Conservation (phyloP, 2,888 invertebrate genomes). For the Drosophila emarginata region DNA sequence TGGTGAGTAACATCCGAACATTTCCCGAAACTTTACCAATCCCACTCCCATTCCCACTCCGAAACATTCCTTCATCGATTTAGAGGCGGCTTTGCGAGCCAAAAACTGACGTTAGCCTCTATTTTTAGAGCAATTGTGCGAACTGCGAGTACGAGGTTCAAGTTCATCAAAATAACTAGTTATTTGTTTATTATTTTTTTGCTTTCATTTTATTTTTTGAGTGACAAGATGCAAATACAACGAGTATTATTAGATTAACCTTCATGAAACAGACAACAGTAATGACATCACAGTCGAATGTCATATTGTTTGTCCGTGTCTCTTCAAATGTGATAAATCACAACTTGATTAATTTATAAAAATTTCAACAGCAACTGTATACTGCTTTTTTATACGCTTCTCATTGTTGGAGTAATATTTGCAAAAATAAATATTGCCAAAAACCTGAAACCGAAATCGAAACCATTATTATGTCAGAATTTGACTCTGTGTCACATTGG, state of each 20-base stretch:
- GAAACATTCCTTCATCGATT: conserved; percentile 17
- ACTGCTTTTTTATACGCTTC: conserved; percentile 48
- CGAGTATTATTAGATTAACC: conserved; percentile 73
- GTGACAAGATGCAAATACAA: conserved; percentile 34
- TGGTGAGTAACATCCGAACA: conserved; percentile 79
- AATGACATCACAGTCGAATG: conserved; percentile 67
- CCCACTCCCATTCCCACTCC: background rate
- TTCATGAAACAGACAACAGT: conserved; percentile 52
- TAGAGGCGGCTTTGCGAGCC: conserved; percentile 4
- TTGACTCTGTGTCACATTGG: conserved; percentile 28
- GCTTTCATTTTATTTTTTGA: conserved; percentile 63
- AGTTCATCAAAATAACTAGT: conserved; percentile 46
- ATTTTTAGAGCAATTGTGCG: conserved; percentile 41
- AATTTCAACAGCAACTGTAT: conserved; percentile 28
- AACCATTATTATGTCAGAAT: conserved; percentile 35
- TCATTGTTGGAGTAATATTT: conserved; percentile 12
- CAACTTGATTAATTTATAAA: conserved; percentile 71
- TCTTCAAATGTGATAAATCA: conserved; percentile 72
- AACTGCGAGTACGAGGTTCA: conserved; percentile 52
- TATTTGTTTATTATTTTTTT: conserved; percentile 22
- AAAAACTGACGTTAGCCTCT: conserved; percentile 50
- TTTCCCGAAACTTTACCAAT: background rate
- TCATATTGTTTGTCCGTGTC: conserved; percentile 40
- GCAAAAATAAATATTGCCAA: conserved; percentile 39
- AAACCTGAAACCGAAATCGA: conserved; percentile 13